phyloP scores from a whole-genome alignment of 2,797 vertebrate genomes.

The Enteromius unitaeniatus region DNA sequence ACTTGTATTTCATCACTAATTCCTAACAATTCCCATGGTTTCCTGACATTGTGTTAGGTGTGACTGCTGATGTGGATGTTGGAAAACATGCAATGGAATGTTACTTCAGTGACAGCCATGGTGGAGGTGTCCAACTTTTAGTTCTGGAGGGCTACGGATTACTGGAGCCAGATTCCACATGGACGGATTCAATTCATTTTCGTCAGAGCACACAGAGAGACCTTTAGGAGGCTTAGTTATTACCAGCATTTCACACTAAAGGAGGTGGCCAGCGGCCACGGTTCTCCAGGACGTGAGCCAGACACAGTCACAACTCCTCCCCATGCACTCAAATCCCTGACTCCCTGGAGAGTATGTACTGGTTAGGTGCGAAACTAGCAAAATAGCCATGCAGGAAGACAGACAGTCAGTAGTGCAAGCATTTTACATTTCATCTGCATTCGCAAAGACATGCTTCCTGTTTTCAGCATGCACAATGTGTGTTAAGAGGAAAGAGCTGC shows the following conservation, averaged over 20 bases:
- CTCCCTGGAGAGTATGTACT: background rate
- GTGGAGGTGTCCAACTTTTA: conserved; percentile 19
- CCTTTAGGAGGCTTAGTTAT: conserved; percentile 37
- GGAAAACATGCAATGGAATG: conserved; percentile 46
- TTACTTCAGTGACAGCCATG: conserved; percentile 32
- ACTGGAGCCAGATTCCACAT: conserved; percentile 46
- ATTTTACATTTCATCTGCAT: background rate
- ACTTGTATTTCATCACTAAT: conserved; percentile 6
- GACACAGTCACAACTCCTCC: conserved; percentile 22
- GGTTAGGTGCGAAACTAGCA: conserved; percentile 9
- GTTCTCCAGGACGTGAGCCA: conserved; percentile 31
- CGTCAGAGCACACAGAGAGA: conserved; percentile 15
- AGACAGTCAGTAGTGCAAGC: background rate
- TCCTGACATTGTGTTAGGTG: background rate
- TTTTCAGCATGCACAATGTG: conserved; percentile 28
- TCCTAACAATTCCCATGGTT: conserved; percentile 14
- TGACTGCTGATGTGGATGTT: conserved; percentile 19
- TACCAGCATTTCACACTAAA: conserved; percentile 38
- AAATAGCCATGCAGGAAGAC: conserved; percentile 40
- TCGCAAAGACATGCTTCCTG: conserved; percentile 31
- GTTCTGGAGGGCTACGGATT: conserved; percentile 21
- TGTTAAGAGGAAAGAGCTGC: conserved; percentile 1
- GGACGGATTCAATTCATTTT: conserved; percentile 16
- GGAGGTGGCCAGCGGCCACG: conserved; percentile 32
- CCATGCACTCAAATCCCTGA: conserved; percentile 6